Percentiles rank a stretch among this genome's conserved stretches.
Conservation (phyloP, 2,797 vertebrate genomes). For the Myotis daubentonii region DNA sequence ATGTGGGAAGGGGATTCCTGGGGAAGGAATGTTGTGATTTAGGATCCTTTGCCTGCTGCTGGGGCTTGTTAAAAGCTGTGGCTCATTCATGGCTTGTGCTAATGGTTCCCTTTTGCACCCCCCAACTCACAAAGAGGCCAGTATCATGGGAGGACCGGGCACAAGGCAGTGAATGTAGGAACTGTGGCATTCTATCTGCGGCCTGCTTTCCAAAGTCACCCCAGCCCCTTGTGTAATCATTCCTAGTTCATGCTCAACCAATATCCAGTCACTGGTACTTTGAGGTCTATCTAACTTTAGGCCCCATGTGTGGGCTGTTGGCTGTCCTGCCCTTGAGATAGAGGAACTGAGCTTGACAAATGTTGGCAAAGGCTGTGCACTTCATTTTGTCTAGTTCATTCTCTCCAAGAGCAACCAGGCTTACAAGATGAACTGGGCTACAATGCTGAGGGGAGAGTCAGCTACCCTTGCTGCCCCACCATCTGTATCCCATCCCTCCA, state of each 20-base stretch:
- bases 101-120: neutral
- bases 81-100: neutral
- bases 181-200: neutral
- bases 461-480: fast-evolving
- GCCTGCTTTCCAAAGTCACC: neutral
- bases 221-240: neutral
- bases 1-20: neutral
- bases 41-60: too few relatives aligned
- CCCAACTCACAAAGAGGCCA: neutral
- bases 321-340: neutral
- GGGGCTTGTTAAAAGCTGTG: neutral
- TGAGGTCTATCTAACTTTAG: neutral
- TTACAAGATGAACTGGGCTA: neutral
- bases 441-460: neutral
- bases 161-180: neutral
- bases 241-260: neutral
- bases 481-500: neutral
- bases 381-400: neutral
- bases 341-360: neutral
- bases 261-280: neutral
- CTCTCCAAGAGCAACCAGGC: neutral
- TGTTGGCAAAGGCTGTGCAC: neutral
- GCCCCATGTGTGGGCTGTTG: neutral
- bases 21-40: neutral
- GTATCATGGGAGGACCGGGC: neutral